Percentiles rank a stretch among this genome's conserved stretches.
phyloP scores from a whole-genome alignment of 2,888 invertebrate genomes.

The Drosophila antonietae region DNA sequence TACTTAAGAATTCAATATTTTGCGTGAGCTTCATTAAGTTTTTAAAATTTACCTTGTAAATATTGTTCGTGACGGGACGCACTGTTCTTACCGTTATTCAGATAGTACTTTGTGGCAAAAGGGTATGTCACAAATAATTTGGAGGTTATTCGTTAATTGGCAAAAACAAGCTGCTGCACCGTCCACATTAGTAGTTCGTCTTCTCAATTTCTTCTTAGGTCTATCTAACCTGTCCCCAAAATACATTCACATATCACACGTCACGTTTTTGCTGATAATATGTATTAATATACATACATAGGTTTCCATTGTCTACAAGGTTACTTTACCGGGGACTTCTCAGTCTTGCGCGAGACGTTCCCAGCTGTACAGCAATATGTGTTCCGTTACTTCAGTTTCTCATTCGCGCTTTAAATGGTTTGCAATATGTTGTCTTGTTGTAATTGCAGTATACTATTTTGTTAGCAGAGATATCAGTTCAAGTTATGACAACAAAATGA shows the following conservation, averaged over 20 bases:
- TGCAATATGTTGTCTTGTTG: conserved; percentile 3
- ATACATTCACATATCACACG: background rate
- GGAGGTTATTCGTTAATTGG: background rate
- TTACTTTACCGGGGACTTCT: background rate
- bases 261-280: conserved; percentile 14
- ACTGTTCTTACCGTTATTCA: background rate
- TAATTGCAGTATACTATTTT: conserved; percentile 14
- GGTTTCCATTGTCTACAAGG: background rate
- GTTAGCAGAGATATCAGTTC: background rate
- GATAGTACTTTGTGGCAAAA: background rate
- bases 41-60: background rate
- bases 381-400: conserved; percentile 3
- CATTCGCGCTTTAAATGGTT: conserved; percentile 37
- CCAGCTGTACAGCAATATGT: conserved; percentile 25
- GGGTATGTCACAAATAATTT: background rate
- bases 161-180: background rate
- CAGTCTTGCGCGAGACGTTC: conserved; percentile 29
- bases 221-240: background rate
- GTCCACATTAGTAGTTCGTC: background rate
- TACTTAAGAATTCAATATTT: background rate
- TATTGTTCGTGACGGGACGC: background rate
- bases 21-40: background rate
- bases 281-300: background rate
- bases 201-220: background rate
- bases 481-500: background rate